Evolutionary conservation across 2,888 invertebrate species (phyloP).

Genomic region (Sphecodes monilicornis): DNA sequence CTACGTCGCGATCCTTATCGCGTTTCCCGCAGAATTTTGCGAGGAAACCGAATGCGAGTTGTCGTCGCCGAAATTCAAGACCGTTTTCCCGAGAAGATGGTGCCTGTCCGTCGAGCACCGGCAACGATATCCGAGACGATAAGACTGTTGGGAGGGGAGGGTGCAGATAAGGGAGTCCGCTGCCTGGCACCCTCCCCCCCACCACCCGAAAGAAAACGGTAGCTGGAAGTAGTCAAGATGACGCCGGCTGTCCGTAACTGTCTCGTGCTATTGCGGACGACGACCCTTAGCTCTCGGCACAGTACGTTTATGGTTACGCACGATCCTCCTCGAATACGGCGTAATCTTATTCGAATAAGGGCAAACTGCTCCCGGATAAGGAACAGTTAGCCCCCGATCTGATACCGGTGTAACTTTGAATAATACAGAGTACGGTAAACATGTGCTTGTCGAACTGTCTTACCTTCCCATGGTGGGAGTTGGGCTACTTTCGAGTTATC

Average conservation of each 20-base stretch:
- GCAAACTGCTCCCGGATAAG: neutral
- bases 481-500: too few species aligned
- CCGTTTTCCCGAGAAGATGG: slow-evolving; percentile 55
- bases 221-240: slow-evolving; percentile 25
- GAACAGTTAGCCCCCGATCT: neutral
- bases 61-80: slow-evolving; percentile 63
- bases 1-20: slow-evolving; percentile 58
- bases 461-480: too few species aligned
- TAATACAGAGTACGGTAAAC: neutral
- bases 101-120: slow-evolving; percentile 71
- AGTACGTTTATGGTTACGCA: slow-evolving; percentile 1
- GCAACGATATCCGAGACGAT: slow-evolving; percentile 74
- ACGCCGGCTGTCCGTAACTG: slow-evolving; percentile 26
- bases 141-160: slow-evolving; percentile 50
- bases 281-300: neutral
- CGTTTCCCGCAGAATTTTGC: slow-evolving; percentile 56
- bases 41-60: slow-evolving; percentile 46
- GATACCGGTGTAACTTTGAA: neutral
- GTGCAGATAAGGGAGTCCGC: slow-evolving; percentile 50
- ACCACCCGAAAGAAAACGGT: slow-evolving; percentile 22
- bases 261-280: slow-evolving; percentile 10
- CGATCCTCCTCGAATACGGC: neutral
- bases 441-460: neutral
- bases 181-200: slow-evolving; percentile 8
- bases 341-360: slow-evolving; percentile 6